Percentiles rank a stretch among this genome's conserved stretches.
Conservation (phyloP, 2,888 invertebrate species). For the Drosophila anomalipes region DNA sequence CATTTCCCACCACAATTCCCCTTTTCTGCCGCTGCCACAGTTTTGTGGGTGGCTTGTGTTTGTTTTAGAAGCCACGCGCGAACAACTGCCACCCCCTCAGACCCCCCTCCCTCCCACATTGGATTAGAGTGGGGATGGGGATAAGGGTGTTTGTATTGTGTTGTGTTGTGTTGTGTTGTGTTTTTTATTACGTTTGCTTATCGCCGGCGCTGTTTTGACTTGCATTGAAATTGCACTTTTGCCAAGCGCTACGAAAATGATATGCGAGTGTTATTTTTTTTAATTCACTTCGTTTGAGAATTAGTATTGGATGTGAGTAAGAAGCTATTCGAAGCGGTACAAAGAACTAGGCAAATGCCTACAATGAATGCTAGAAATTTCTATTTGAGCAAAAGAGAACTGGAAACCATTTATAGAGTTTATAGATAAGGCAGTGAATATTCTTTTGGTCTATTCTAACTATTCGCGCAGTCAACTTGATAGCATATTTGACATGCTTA, state of each 20-base stretch:
- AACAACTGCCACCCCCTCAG: slow-evolving; percentile 18
- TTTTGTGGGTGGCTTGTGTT: slow-evolving; percentile 65
- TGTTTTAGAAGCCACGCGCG: slow-evolving; percentile 68
- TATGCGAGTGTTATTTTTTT: slow-evolving; percentile 1
- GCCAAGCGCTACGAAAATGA: slow-evolving; percentile 16
- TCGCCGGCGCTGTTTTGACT: slow-evolving; percentile 24
- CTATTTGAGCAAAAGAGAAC: neutral
- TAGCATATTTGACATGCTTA: neutral
- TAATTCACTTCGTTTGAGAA: slow-evolving; percentile 13
- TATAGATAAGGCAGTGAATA: neutral
- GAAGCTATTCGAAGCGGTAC: neutral
- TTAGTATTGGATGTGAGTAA: slow-evolving; percentile 21
- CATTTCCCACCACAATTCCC: neutral
- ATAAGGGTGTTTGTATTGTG: neutral
- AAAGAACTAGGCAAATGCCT: neutral
- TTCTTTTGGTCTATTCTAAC: neutral
- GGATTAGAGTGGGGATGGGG: neutral
- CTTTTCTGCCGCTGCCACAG: neutral
- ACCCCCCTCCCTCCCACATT: neutral
- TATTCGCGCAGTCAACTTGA: neutral
- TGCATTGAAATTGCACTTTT: slow-evolving; percentile 32
- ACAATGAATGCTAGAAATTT: neutral
- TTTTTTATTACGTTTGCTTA: slow-evolving; percentile 35
- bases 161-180: neutral
- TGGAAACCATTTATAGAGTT: neutral